These are phyloP conservation scores for Drosophila leonis DNA, from an alignment of 2,888 invertebrate genomes.

Conservation along the genomic window DNA sequence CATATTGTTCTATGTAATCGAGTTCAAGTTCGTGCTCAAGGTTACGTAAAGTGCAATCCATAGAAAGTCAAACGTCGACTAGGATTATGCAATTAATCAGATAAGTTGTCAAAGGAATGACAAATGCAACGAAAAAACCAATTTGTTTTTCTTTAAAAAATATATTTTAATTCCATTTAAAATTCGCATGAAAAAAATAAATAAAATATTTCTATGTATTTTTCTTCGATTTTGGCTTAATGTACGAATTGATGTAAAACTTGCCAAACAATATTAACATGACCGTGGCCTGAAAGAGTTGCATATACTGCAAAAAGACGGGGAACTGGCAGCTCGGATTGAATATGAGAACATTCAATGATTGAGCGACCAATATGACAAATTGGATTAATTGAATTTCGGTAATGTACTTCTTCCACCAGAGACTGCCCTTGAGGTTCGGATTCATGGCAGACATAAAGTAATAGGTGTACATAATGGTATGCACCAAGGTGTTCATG, in stretches of 20 bases:
- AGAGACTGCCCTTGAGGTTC: conserved; percentile 88
- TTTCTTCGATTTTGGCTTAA: conserved; percentile 10
- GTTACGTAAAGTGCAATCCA: not conserved
- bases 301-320: conserved; percentile 11
- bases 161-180: not conserved
- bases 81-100: too few species aligned
- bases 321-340: conserved; percentile 45
- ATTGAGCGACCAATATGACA: conserved; percentile 29
- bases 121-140: too few species aligned
- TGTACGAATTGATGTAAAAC: conserved; percentile 49
- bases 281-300: conserved; percentile 20
- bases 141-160: not conserved
- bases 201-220: not conserved
- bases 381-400: conserved; percentile 92
- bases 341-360: conserved; percentile 28
- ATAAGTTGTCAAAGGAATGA: too few species aligned
- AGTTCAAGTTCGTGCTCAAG: not conserved
- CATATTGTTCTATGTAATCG: not conserved
- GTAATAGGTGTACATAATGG: conserved; percentile 94
- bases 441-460: conserved; percentile 90
- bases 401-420: conserved; percentile 93
- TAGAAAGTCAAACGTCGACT: too few species aligned
- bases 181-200: not conserved
- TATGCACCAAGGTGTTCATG: conserved; percentile 91
- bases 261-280: conserved; percentile 49